Evolutionary conservation across 2,797 vertebrate species (phyloP).

Genomic region (Momotus momota): DNA sequence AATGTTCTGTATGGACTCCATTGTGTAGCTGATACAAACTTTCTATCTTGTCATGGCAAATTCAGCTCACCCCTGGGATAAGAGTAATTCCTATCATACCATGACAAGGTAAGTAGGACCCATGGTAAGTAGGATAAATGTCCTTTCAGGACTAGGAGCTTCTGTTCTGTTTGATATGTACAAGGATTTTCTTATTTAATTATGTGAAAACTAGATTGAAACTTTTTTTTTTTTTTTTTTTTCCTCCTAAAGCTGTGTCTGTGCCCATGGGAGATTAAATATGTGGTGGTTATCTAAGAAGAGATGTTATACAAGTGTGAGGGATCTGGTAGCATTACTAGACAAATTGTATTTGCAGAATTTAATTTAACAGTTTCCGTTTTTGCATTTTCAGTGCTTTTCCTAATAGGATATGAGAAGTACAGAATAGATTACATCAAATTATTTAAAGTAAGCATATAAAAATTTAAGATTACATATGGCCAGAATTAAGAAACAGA

Average conservation of each 20-base stretch:
- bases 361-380: neutral
- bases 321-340: neutral
- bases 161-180: neutral
- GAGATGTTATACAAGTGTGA: neutral
- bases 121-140: neutral
- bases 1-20: neutral
- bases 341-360: neutral
- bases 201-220: neutral
- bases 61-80: accelerated
- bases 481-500: neutral
- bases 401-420: neutral
- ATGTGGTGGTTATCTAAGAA: neutral
- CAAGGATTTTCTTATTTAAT: neutral
- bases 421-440: neutral
- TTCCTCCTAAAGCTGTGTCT: neutral
- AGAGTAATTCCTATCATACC: neutral
- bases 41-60: neutral
- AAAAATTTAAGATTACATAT: neutral
- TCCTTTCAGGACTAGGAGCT: neutral
- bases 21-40: neutral
- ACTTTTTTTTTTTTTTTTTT: neutral
- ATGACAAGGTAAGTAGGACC: neutral
- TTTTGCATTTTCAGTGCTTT: neutral
- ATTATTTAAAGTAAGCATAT: neutral
- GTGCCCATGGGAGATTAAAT: neutral